Evolutionary conservation across 2,113 vertebrate genomes (phyloP), one percentile per base, ranked within the genome.

Genomic region (Sarotherodon lohbergeri): DNA sequence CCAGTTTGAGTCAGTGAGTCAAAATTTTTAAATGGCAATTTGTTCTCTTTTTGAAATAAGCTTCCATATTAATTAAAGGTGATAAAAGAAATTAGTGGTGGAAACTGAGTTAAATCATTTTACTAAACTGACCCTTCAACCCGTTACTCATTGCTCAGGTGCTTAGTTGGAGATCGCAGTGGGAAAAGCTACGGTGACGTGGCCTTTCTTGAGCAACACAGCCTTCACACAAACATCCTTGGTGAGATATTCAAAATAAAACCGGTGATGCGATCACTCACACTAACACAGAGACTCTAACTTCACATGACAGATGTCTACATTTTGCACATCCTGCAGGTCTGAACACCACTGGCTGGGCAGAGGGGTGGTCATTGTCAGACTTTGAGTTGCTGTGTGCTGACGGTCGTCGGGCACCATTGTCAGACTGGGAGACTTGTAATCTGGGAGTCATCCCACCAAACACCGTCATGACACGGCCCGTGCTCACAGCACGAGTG

Each of bases 171-270:
- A 89, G 98, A 98, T 93, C 93, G 90, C 79, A 97, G 90, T 85
- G 97, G 97, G 55, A 98, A 96, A 92, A 98, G 96, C 92, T 97
- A 97, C 2, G 98, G 98, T 19, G 98, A 98, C 22, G 97, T 98
- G 54, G 97, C 97, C 83, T 98, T 98, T 83, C 91, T 98, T 54
- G 98, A 98, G 91, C 97, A 98, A 39, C 96, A 97, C 84, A 98
- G 96, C 88, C 94, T 98, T 39, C 96, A 96, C 29, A 90, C 93
- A 81, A 98, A 98, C 92, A 97, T 98, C 90, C 76, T 96, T 57
- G 94, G 98, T 98, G 92, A 97, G 96, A 82, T 43, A 56, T 63
- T 73, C 7, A 39, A 39, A 9, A 36, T 19, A 10, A 83, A 19
- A 78, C 48, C 7, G 1, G 48, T 52, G 46, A 78, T 19, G 16